These are phyloP conservation scores for Eciton burchellii DNA, from an alignment of 1,140 invertebrate genomes.

Conservation along the genomic window DNA sequence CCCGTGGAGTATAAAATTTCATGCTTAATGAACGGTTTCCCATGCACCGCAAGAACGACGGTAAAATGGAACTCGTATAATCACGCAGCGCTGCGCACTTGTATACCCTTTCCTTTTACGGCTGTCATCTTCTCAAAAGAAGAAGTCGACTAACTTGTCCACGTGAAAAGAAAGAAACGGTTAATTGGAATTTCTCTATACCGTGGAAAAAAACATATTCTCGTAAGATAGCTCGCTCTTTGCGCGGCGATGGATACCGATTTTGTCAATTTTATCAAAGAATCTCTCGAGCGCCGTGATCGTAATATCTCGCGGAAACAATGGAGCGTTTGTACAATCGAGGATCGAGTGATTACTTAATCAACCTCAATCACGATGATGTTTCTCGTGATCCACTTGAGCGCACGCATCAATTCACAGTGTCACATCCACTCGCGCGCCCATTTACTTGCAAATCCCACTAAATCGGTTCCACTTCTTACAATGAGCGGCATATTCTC, in stretches of 20 bases:
- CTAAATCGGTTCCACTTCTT: slow-evolving; percentile 22
- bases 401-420: slow-evolving; percentile 7
- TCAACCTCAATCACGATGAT: slow-evolving; percentile 25
- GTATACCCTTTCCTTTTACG: slow-evolving; percentile 15
- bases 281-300: neutral
- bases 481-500: neutral
- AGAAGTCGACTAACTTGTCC: slow-evolving; percentile 1
- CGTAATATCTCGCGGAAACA: neutral
- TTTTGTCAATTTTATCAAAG: neutral
- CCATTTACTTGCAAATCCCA: neutral
- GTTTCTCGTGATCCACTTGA: slow-evolving; percentile 26
- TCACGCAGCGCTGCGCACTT: slow-evolving; percentile 11
- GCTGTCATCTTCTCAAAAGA: slow-evolving; percentile 24
- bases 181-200: slow-evolving; percentile 31
- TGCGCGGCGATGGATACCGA: neutral
- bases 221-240: neutral
- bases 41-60: slow-evolving; percentile 8
- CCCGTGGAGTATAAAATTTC: slow-evolving; percentile 21
- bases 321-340: slow-evolving; percentile 4
- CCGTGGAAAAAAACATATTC: neutral
- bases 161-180: slow-evolving; percentile 5
- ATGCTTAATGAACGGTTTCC: slow-evolving; percentile 39
- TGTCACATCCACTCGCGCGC: neutral
- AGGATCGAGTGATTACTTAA: slow-evolving; percentile 16
- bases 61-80: slow-evolving; percentile 31